Base-by-base conservation (phyloP, 2,113 vertebrate species). In the Dasypus novemcinctus region DNA sequence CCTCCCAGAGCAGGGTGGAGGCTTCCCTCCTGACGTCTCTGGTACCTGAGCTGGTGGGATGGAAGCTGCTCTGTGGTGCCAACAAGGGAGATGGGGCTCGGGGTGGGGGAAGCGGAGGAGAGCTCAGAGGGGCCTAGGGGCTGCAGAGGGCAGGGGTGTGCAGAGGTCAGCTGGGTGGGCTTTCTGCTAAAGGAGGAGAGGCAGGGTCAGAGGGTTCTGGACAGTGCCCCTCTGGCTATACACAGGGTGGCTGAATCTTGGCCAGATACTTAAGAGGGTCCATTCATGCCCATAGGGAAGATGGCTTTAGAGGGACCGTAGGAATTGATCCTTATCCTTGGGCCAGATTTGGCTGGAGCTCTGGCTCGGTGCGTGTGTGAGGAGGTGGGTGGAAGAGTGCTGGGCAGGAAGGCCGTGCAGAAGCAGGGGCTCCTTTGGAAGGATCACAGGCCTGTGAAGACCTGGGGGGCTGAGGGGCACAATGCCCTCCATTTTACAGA, bases 401-500 rank as follows among this genome's bases (percentile, higher is more conserved):
- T 15, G 25, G 66, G 23, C 36, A 69, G 13, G 61, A 49, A 75
- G 66, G 21, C 71, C 63, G 5, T 8, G 29, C 25, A 57, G 59
- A 49, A 38, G 84, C 41, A 29, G 41, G 10, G 69, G 36, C 54
- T 54, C 9, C 29, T 23, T 14, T 18, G 18, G 66, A 23, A 38
- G 64, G 18, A 21, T 31, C 81, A 15, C 31, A 54, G 31, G 71
- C n/a, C 8, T 1, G 7, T 8, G 15, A 17, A 41, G 57, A 7
- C 31, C 59, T 43, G 41, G 31, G 36, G 43, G 5, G 63, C n/a
- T 13, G 8, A 74, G 15, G 52, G 52, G 23, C 38, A 84, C 38
- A 27, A 2, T 43, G 54, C 21, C 17, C 54, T 68, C 87, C 57
- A 5, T 84, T 90, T 92, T 68, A 76, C 57, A 81, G 96, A 74